Conservation (phyloP, 2,797 vertebrate genomes). For the Apogon talboti region DNA sequence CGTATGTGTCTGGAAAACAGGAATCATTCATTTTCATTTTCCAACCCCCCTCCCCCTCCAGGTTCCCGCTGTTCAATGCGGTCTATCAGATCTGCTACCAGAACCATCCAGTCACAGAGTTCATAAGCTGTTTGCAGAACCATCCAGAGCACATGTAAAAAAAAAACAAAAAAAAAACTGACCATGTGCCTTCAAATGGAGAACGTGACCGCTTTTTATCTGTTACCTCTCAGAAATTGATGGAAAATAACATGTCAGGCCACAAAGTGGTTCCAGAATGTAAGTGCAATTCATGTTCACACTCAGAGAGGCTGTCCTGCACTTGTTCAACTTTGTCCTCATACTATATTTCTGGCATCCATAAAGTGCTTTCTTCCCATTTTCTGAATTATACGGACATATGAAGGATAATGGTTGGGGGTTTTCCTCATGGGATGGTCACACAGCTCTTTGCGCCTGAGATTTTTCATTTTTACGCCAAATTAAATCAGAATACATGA, state of each 20-base stretch:
- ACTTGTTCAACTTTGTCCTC: constrained; percentile 40
- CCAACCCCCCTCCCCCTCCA: constrained; percentile 58
- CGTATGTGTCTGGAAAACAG: neutral
- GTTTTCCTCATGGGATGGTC: neutral
- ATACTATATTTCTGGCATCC: constrained; percentile 4
- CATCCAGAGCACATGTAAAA: constrained; percentile 93
- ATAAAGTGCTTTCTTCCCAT: constrained; percentile 33
- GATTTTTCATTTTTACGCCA: neutral
- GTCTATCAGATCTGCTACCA: constrained; percentile 94
- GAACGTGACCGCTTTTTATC: constrained; percentile 34
- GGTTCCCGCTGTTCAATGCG: constrained; percentile 95
- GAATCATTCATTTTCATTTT: neutral
- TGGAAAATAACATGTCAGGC: constrained; percentile 3
- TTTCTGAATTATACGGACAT: constrained; percentile 17
- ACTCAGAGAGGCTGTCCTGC: constrained; percentile 9
- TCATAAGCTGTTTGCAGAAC: constrained; percentile 93
- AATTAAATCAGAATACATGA: constrained; percentile 43
- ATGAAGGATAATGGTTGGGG: constrained; percentile 32
- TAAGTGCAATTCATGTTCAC: neutral
- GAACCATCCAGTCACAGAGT: constrained; percentile 87
- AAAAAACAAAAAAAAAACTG: constrained; percentile 24
- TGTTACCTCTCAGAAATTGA: constrained; percentile 5
- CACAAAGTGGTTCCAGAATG: constrained; percentile 7
- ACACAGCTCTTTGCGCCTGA: constrained; percentile 17
- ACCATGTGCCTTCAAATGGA: constrained; percentile 69